Percentiles rank a stretch among this genome's conserved stretches.
These are phyloP conservation scores for Thaleichthys pacificus DNA, from an alignment of 2,797 vertebrate species.

Conservation along the genomic window DNA sequence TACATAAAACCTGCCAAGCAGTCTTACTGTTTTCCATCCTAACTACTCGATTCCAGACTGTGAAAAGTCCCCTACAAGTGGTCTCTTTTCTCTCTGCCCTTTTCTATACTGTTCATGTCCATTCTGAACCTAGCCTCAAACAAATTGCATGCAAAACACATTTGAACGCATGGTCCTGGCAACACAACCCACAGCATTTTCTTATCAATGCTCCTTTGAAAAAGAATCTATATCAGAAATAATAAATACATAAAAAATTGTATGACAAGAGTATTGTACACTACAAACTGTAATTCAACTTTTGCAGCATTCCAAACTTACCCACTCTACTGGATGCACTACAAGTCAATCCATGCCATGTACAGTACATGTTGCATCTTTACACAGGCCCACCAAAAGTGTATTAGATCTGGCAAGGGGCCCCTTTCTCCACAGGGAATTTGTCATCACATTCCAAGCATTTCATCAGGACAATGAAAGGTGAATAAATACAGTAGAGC, in stretches of 20 bases:
- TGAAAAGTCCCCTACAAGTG: slow-evolving; percentile 54
- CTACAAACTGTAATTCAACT: slow-evolving; percentile 11
- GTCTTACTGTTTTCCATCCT: slow-evolving; percentile 25
- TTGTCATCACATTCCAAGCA: slow-evolving; percentile 69
- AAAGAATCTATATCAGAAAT: background rate
- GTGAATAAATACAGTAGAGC: slow-evolving; percentile 75
- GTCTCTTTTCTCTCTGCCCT: slow-evolving; percentile 57
- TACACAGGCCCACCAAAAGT: slow-evolving; percentile 48
- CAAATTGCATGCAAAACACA: slow-evolving; percentile 65
- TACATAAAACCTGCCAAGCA: slow-evolving; percentile 35
- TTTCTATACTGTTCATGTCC: slow-evolving; percentile 68
- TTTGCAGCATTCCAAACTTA: slow-evolving; percentile 55
- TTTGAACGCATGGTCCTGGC: slow-evolving; percentile 45
- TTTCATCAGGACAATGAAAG: slow-evolving; percentile 77
- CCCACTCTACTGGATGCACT: slow-evolving; percentile 47
- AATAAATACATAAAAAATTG: background rate
- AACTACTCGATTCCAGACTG: slow-evolving; percentile 39
- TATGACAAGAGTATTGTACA: background rate
- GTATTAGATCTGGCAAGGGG: slow-evolving; percentile 44
- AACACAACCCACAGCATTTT: background rate
- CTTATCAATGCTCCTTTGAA: background rate
- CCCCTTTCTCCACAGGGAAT: slow-evolving; percentile 60
- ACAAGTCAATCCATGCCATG: slow-evolving; percentile 28
- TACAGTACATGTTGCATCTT: slow-evolving; percentile 13
- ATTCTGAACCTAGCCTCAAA: slow-evolving; percentile 51